These are phyloP conservation scores for Himalopsyche anomala DNA, from an alignment of 2,888 invertebrate genomes.

Conservation along the genomic window DNA sequence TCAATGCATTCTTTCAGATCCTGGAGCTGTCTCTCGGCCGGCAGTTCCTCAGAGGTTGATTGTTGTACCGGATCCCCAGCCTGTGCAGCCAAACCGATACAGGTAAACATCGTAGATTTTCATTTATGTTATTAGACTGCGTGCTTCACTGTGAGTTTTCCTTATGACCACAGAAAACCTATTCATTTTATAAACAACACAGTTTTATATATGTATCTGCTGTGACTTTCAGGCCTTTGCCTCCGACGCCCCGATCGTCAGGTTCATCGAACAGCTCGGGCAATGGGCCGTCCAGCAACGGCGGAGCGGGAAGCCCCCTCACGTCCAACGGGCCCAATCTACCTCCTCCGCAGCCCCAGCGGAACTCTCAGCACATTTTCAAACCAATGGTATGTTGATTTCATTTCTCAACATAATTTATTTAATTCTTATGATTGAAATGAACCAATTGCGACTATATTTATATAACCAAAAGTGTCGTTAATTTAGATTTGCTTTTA, in stretches of 20 bases:
- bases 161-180: too few relatives aligned
- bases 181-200: too few relatives aligned
- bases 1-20: constrained; percentile 79
- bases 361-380: constrained; percentile 90
- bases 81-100: constrained; percentile 75
- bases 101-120: constrained; percentile 39
- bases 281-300: constrained; percentile 75
- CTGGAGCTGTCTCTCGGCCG: constrained; percentile 91
- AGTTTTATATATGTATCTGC: background rate
- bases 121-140: background rate
- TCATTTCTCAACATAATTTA: too few relatives aligned
- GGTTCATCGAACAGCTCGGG: constrained; percentile 79
- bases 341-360: constrained; percentile 81
- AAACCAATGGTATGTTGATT: constrained; percentile 86
- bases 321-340: constrained; percentile 67
- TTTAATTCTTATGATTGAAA: too few relatives aligned
- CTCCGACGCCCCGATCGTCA: constrained; percentile 87
- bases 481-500: too few relatives aligned
- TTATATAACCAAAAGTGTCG: too few relatives aligned
- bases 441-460: too few relatives aligned
- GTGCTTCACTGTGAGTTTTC: too few relatives aligned
- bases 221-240: constrained; percentile 81
- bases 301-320: constrained; percentile 69
- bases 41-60: constrained; percentile 94
- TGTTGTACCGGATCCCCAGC: constrained; percentile 92